Percentiles rank a stretch among this genome's conserved stretches.
Conservation (phyloP, 2,797 vertebrate genomes). For the Muscicapa comitata region DNA sequence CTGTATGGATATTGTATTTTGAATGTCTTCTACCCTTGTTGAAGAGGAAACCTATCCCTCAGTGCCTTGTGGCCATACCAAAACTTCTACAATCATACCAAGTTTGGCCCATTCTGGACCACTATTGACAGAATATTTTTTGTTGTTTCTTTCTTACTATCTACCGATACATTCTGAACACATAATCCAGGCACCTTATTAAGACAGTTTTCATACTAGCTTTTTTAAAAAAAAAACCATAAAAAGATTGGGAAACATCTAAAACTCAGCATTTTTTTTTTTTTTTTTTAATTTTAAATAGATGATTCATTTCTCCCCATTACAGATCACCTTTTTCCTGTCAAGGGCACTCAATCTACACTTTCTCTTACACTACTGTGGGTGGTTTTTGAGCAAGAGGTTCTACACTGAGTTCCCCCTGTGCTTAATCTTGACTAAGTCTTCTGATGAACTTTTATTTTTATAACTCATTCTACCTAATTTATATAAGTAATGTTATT, state of each 20-base stretch:
- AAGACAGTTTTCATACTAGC: not conserved
- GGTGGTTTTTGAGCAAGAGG: not conserved
- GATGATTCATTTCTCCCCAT: not conserved
- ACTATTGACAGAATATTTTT: not conserved
- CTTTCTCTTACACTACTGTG: rapidly evolving
- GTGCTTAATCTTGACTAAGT: not conserved
- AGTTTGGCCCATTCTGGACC: not conserved
- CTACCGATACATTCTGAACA: not conserved
- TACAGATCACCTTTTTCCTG: not conserved
- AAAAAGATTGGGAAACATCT: not conserved
- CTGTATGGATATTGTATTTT: not conserved
- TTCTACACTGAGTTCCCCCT: rapidly evolving
- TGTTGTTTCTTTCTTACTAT: not conserved
- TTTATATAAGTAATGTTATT: not conserved
- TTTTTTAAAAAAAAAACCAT: not conserved
- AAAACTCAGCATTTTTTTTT: not conserved
- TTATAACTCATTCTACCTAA: not conserved
- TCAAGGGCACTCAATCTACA: not conserved
- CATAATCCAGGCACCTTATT: not conserved
- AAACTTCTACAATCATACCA: not conserved
- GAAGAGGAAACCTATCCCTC: not conserved
- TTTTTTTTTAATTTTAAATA: not conserved
- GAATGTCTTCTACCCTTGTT: not conserved
- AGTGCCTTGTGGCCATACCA: too few relatives aligned
- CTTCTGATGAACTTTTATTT: not conserved